phyloP scores from a whole-genome alignment of 2,888 invertebrate genomes.

The Coremacera marginata region DNA sequence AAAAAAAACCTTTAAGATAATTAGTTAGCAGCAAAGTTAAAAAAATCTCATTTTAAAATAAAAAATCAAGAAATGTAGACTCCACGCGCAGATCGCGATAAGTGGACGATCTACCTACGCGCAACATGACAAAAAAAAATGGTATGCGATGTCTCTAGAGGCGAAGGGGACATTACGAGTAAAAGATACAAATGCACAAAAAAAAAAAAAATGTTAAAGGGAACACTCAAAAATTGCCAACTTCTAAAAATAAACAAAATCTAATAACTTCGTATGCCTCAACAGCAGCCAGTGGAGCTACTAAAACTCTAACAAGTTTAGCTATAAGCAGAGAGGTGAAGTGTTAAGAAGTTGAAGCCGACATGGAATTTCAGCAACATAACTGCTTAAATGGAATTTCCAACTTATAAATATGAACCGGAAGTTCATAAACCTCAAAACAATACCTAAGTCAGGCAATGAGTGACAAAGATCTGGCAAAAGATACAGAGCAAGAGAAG shows the following conservation, averaged over 20 bases:
- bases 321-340: neutral
- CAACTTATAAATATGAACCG: slow-evolving; percentile 52
- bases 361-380: too few species aligned
- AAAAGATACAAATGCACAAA: neutral
- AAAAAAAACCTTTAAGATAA: neutral
- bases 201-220: neutral
- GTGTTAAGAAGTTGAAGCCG: neutral
- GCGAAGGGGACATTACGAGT: neutral
- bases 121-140: neutral
- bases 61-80: neutral
- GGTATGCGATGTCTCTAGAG: neutral
- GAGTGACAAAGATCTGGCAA: neutral
- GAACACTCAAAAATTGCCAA: neutral
- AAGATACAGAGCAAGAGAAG: slow-evolving; percentile 43
- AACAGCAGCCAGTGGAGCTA: too few species aligned
- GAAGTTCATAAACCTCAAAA: slow-evolving; percentile 63
- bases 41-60: neutral
- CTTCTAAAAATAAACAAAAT: neutral
- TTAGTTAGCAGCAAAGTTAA: neutral
- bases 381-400: slow-evolving; percentile 44
- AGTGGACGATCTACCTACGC: slow-evolving; percentile 29
- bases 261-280: too few species aligned
- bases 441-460: neutral
- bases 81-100: slow-evolving; percentile 13
- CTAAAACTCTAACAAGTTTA: too few species aligned